Conservation (phyloP, 2,113 vertebrate species). For the Emydocephalus ijimae region DNA sequence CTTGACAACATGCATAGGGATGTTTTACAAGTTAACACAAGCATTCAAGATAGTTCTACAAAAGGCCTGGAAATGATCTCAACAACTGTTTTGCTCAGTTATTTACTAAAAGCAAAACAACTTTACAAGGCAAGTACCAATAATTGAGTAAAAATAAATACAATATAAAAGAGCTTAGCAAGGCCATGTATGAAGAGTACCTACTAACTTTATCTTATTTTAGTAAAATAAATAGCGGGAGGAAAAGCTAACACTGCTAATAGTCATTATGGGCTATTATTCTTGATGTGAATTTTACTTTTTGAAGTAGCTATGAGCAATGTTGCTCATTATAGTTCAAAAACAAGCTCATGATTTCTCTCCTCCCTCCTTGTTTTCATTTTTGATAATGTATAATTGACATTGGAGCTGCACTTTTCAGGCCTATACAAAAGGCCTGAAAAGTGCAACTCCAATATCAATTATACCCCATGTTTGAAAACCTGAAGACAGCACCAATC, state of each 20-base stretch:
- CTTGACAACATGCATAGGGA: too few species aligned
- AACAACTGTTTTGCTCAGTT: background rate
- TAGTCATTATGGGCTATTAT: slow-evolving; percentile 8
- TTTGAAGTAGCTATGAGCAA: background rate
- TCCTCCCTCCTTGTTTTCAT: background rate
- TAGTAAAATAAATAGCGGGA: background rate
- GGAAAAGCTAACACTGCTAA: background rate
- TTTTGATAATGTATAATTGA: slow-evolving; percentile 7
- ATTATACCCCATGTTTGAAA: background rate
- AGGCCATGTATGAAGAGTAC: background rate
- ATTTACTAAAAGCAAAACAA: background rate
- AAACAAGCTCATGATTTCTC: background rate
- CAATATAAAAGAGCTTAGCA: background rate
- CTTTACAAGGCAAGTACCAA: background rate
- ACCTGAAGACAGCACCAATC: background rate
- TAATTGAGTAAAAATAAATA: background rate
- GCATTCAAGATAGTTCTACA: too few species aligned
- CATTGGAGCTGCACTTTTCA: background rate
- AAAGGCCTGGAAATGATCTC: background rate
- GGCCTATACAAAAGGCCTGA: background rate
- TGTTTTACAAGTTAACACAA: too few species aligned
- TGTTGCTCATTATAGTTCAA: background rate
- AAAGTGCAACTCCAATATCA: too few species aligned
- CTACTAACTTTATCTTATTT: background rate
- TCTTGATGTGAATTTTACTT: background rate